These are phyloP conservation scores for Echinarachnius parma DNA, from an alignment of 53 echinoderm and acorn worm species.

Conservation along the genomic window DNA sequence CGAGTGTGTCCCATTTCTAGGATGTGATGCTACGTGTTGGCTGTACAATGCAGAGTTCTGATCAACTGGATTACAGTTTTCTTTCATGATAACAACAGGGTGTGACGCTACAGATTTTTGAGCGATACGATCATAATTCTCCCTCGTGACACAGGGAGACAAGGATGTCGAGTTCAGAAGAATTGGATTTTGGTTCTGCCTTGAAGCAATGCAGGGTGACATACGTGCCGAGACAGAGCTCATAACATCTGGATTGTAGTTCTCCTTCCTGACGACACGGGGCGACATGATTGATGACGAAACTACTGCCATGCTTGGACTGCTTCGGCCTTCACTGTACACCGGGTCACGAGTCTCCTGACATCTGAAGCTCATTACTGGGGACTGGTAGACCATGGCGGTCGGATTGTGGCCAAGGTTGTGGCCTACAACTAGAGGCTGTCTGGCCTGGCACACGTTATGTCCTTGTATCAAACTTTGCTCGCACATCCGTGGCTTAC, in stretches of 20 bases:
- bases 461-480: too few species aligned
- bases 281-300: too few species aligned
- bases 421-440: too few species aligned
- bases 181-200: too few species aligned
- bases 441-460: too few species aligned
- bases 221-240: background rate
- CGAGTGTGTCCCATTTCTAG: background rate
- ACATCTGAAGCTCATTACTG: too few species aligned
- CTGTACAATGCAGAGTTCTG: background rate
- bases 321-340: background rate
- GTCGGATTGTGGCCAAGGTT: background rate
- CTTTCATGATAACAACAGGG: background rate
- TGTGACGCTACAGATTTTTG: too few species aligned
- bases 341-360: too few species aligned
- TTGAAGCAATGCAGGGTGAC: background rate
- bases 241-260: background rate
- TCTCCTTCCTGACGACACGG: conserved; percentile 2
- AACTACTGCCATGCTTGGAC: background rate
- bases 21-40: background rate
- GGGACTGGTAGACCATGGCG: background rate
- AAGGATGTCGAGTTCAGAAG: too few species aligned
- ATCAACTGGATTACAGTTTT: background rate
- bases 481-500: too few species aligned
- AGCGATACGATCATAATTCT: too few species aligned
- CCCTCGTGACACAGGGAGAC: too few species aligned